Evolutionary conservation across 2,888 invertebrate species (phyloP).

Genomic region (Rhorus exstirpatorius): DNA sequence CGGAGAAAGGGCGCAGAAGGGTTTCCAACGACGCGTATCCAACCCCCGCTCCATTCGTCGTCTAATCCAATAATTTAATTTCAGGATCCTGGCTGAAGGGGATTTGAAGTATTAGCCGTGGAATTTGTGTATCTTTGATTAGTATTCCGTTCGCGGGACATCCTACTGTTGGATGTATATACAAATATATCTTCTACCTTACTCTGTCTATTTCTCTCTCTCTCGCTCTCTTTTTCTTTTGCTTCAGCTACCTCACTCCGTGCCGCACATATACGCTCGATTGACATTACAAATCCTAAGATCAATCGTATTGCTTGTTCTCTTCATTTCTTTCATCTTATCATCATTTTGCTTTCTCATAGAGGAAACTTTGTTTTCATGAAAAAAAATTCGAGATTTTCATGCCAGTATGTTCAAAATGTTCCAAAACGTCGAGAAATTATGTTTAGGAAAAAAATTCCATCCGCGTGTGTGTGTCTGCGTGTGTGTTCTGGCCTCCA

Average conservation of each 20-base stretch:
- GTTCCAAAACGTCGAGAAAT: no score
- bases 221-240: slow-evolving; percentile 17
- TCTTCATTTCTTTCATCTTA: slow-evolving; percentile 53
- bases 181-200: neutral
- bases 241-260: no score
- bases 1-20: slow-evolving; percentile 46
- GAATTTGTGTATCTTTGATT: slow-evolving; percentile 86
- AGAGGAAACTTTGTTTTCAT: no score
- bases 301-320: neutral
- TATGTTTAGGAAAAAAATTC: no score
- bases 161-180: slow-evolving; percentile 8
- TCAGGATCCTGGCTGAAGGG: slow-evolving; percentile 84
- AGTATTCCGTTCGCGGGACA: slow-evolving; percentile 83
- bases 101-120: slow-evolving; percentile 86
- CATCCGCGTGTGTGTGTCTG: no score
- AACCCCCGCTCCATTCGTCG: slow-evolving; percentile 53
- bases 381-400: no score
- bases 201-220: slow-evolving; percentile 8
- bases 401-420: no score
- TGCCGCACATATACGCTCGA: slow-evolving; percentile 79
- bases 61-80: slow-evolving; percentile 86
- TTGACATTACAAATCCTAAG: slow-evolving; percentile 83
- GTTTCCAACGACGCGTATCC: slow-evolving; percentile 45
- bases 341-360: no score
- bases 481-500: no score